A percentile compares a stretch with the other conserved stretches of the same genome.
phyloP scores from a whole-genome alignment of 2,888 invertebrate species.

The Stenoptilia bipunctidactyla region DNA sequence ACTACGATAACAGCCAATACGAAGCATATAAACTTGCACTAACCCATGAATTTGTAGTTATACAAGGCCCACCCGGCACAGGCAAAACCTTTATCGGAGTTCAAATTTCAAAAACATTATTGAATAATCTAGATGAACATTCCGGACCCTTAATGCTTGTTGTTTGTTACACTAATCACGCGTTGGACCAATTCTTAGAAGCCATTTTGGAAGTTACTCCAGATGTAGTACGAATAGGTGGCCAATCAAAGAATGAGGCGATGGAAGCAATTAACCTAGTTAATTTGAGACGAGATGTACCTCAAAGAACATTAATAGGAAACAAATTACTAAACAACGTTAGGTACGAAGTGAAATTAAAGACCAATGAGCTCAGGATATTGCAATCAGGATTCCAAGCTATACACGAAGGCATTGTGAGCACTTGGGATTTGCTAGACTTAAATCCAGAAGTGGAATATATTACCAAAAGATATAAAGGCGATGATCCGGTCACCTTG shows the following conservation, averaged over 20 bases:
- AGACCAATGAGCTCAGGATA: background rate
- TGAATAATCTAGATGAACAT: conserved; percentile 57
- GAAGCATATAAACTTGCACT: conserved; percentile 76
- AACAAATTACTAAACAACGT: conserved; percentile 23
- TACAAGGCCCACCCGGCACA: conserved; percentile 91
- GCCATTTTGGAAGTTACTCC: conserved; percentile 71
- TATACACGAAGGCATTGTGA: no score
- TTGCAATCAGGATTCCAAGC: background rate
- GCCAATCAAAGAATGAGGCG: conserved; percentile 71
- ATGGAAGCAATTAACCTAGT: conserved; percentile 50
- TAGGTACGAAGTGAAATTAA: conserved; percentile 11
- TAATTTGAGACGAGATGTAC: conserved; percentile 27
- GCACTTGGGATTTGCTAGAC: conserved; percentile 16
- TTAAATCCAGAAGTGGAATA: conserved; percentile 23
- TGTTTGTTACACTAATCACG: conserved; percentile 88
- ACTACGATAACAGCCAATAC: conserved; percentile 76
- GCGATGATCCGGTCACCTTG: conserved; percentile 22
- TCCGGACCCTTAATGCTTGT: conserved; percentile 71
- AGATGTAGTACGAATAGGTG: conserved; percentile 77
- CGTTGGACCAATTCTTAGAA: conserved; percentile 86
- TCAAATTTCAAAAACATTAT: conserved; percentile 76
- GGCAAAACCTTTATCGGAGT: conserved; percentile 87
- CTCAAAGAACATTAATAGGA: conserved; percentile 5
- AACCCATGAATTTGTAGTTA: conserved; percentile 77
- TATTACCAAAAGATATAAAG: conserved; percentile 16